Evolutionary conservation across 1,140 invertebrate species (phyloP).

Genomic region (Drosophila lacteicornis): DNA sequence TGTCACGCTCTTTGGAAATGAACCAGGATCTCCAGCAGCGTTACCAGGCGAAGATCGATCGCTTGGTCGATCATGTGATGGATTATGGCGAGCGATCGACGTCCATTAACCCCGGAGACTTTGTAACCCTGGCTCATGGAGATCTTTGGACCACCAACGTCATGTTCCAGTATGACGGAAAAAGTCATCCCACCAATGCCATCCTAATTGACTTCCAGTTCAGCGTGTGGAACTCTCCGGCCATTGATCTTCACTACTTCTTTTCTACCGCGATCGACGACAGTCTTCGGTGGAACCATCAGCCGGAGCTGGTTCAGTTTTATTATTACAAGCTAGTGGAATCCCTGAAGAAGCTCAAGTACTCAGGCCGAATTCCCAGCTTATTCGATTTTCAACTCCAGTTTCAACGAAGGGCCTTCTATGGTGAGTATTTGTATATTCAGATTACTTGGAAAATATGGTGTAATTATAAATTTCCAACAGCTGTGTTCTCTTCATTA

Average conservation of each 20-base stretch:
- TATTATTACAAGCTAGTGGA: conserved; percentile 60
- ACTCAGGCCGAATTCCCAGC: conserved; percentile 48
- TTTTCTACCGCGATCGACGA: conserved; percentile 28
- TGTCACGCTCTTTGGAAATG: conserved; percentile 47
- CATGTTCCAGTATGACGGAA: conserved; percentile 86
- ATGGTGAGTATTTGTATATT: conserved; percentile 37
- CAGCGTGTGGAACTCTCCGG: conserved; percentile 35
- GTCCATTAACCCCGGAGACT: conserved; percentile 82
- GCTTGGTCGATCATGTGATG: conserved; percentile 36
- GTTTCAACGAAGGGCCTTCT: conserved; percentile 50
- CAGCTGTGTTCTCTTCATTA: conserved; percentile 17
- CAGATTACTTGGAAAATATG: not conserved
- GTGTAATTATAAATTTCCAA: not conserved
- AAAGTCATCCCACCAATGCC: conserved; percentile 45
- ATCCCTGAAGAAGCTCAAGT: conserved; percentile 49
- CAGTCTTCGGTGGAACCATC: conserved; percentile 12
- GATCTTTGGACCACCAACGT: conserved; percentile 89
- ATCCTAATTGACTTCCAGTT: conserved; percentile 68
- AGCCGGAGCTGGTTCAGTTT: conserved; percentile 59
- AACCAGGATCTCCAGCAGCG: conserved; percentile 31
- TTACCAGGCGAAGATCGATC: conserved; percentile 57
- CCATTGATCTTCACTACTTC: conserved; percentile 35
- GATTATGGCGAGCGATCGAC: conserved; percentile 50
- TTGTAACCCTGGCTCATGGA: conserved; percentile 87
- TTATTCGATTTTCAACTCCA: conserved; percentile 66